Evolutionary conservation across 1,140 invertebrate genomes (phyloP).

Genomic region (Goniozus legneri): DNA sequence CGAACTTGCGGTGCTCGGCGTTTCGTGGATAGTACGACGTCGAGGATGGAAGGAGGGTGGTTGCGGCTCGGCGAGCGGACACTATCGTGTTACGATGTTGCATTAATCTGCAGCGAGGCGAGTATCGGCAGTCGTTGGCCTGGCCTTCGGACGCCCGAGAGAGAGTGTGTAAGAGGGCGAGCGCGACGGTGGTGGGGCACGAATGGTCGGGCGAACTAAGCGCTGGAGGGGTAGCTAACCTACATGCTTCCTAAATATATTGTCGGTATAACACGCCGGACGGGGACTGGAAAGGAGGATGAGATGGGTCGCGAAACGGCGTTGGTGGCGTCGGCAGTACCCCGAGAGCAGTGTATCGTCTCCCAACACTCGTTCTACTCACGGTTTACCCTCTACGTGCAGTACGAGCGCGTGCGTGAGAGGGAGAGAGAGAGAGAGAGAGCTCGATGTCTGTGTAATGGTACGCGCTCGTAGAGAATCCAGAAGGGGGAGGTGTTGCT

Average conservation of each 20-base stretch:
- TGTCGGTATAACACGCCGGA: conserved; percentile 29
- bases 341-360: conserved; percentile 24
- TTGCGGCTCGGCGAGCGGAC: conserved; percentile 39
- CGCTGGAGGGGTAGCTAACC: conserved; percentile 19
- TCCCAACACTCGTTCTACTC: conserved; percentile 25
- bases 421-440: conserved; percentile 1
- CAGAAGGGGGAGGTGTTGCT: conserved; percentile 17
- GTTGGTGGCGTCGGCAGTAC: neutral
- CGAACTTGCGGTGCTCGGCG: conserved; percentile 34
- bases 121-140: conserved; percentile 38
- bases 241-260: conserved; percentile 40
- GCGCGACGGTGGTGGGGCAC: conserved; percentile 3
- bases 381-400: too few relatives aligned
- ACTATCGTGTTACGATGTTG: conserved; percentile 44
- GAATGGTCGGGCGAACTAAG: conserved; percentile 13
- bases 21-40: conserved; percentile 24
- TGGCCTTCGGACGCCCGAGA: conserved; percentile 5
- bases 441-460: conserved; percentile 12
- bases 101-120: conserved; percentile 41
- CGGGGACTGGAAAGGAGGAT: neutral
- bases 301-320: neutral
- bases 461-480: conserved; percentile 17
- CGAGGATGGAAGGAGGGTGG: conserved; percentile 21
- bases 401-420: neutral
- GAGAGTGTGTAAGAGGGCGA: conserved; percentile 9